These are phyloP conservation scores for Brachionus manjavacas DNA, from an alignment of 1,140 invertebrate genomes.

Conservation along the genomic window DNA sequence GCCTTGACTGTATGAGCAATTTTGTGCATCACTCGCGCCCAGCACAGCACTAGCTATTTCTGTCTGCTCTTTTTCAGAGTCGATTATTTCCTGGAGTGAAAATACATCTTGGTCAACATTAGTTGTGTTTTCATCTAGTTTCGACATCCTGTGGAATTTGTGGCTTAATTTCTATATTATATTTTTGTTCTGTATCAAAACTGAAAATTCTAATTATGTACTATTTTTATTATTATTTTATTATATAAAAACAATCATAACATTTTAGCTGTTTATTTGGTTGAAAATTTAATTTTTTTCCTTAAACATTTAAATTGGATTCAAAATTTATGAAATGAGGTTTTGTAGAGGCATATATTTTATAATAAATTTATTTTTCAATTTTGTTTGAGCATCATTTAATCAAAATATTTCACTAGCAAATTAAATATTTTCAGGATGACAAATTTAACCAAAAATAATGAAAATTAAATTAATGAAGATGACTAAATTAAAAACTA, in stretches of 20 bases:
- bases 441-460: too few species aligned
- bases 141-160: not conserved
- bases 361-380: too few species aligned
- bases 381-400: too few species aligned
- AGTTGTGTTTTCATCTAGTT: not conserved
- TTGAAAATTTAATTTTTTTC: too few species aligned
- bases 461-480: too few species aligned
- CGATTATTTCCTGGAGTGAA: conserved; percentile 38
- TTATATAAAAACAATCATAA: not conserved
- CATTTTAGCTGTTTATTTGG: not conserved
- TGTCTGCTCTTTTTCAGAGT: conserved; percentile 23
- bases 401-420: too few species aligned
- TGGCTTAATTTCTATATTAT: not conserved
- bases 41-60: conserved; percentile 33
- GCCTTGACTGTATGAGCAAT: conserved; percentile 63
- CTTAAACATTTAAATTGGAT: too few species aligned
- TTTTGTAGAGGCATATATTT: too few species aligned
- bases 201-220: not conserved
- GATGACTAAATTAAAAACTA: too few species aligned
- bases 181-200: not conserved
- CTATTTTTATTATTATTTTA: not conserved
- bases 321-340: too few species aligned
- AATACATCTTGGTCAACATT: not conserved
- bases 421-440: too few species aligned
- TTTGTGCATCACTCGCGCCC: conserved; percentile 11